A percentile compares a stretch with the other conserved stretches of the same genome.
Evolutionary conservation across 2,113 vertebrate genomes (phyloP).

Genomic region (Ginglymostoma cirratum): DNA sequence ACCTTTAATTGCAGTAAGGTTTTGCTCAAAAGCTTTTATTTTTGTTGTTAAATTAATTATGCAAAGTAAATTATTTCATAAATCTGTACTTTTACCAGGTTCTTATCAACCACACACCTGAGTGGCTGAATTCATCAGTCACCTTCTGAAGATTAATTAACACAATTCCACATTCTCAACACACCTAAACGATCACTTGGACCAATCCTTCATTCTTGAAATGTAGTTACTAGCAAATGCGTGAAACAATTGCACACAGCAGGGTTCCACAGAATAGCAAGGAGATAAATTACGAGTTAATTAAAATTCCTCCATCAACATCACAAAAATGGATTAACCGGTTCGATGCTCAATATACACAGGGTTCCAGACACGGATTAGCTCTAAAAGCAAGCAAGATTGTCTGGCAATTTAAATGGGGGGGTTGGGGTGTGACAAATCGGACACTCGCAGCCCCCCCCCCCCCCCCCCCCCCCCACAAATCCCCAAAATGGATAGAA

Average conservation of each 20-base stretch:
- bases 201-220: background rate
- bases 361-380: no score
- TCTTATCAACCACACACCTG: background rate
- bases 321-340: background rate
- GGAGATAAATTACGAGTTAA: background rate
- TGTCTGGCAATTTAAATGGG: no score
- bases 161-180: background rate
- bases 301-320: background rate
- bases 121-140: background rate
- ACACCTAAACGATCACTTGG: background rate
- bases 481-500: no score
- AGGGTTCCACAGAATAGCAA: background rate
- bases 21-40: background rate
- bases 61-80: background rate
- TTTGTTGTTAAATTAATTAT: background rate
- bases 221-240: background rate
- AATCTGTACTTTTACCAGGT: background rate
- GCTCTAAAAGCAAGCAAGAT: no score
- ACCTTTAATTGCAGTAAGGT: background rate
- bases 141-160: background rate
- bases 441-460: no score
- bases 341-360: no score
- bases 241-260: background rate
- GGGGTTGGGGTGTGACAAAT: no score
- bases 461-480: no score